These are phyloP conservation scores for Hyperoodon ampullatus DNA, from an alignment of 2,113 vertebrate species.

Conservation along the genomic window DNA sequence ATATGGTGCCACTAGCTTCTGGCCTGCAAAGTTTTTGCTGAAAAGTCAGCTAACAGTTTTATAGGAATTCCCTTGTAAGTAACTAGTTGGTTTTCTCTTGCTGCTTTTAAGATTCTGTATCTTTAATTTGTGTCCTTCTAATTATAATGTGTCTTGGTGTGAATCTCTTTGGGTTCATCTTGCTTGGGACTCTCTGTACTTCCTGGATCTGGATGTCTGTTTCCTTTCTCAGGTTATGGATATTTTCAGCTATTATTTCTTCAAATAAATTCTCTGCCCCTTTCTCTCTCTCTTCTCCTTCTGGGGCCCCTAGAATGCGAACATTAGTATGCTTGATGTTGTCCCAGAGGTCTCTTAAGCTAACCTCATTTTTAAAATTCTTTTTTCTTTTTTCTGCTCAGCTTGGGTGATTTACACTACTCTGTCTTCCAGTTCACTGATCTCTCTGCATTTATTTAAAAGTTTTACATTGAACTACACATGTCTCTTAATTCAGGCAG, in stretches of 20 bases:
- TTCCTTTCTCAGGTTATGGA: background rate
- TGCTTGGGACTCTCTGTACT: background rate
- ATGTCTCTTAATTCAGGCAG: background rate
- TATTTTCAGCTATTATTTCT: background rate
- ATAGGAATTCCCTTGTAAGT: background rate
- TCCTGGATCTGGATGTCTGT: background rate
- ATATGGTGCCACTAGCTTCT: background rate
- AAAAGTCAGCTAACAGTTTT: background rate
- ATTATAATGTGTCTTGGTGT: background rate
- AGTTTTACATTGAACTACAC: background rate
- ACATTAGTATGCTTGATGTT: background rate
- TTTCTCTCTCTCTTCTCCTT: background rate
- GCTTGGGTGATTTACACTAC: background rate
- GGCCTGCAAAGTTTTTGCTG: background rate
- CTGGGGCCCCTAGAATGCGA: background rate
- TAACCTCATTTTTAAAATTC: background rate
- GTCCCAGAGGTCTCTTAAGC: background rate
- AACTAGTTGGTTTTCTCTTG: background rate
- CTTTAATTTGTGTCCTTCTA: background rate
- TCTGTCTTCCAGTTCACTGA: background rate
- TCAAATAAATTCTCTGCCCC: background rate
- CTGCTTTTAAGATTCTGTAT: background rate
- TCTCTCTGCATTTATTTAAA: background rate
- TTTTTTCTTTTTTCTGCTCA: background rate
- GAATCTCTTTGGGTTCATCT: background rate